These are phyloP conservation scores for Tragopan temminckii DNA, from an alignment of 2,797 vertebrate species.

Conservation along the genomic window DNA sequence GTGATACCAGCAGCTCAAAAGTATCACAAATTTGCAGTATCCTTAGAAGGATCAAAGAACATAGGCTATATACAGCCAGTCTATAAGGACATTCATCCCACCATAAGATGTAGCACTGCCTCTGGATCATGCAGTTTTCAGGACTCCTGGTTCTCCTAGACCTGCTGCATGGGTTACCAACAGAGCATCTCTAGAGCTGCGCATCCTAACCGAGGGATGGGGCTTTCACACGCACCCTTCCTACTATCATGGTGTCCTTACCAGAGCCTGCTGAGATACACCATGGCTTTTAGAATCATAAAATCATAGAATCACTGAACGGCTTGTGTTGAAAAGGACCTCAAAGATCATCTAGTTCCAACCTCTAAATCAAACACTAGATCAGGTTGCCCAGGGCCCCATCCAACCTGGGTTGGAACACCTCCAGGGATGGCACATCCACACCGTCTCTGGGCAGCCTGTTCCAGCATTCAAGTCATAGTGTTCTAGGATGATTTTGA, in stretches of 20 bases:
- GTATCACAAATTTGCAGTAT: background rate
- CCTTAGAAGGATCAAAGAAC: rapidly evolving
- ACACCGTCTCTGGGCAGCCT: background rate
- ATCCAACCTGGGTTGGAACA: background rate
- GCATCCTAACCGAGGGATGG: too few relatives aligned
- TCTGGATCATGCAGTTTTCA: background rate
- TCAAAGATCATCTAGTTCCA: too few relatives aligned
- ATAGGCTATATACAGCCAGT: rapidly evolving
- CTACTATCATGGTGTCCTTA: background rate
- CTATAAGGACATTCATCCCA: background rate
- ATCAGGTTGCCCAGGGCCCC: too few relatives aligned
- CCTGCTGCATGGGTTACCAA: background rate
- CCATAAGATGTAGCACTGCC: background rate
- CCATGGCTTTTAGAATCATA: too few relatives aligned
- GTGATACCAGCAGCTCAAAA: background rate
- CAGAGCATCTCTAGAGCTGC: background rate
- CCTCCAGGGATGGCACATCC: background rate
- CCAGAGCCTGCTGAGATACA: rapidly evolving
- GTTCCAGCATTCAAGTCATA: background rate
- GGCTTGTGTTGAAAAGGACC: too few relatives aligned
- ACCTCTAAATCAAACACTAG: too few relatives aligned
- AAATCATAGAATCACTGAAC: too few relatives aligned
- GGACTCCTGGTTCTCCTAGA: background rate
- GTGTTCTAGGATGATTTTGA: rapidly evolving
- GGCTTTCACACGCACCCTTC: background rate